Conservation (phyloP, 2,888 invertebrate species). For the Diplazon laetatorius region DNA sequence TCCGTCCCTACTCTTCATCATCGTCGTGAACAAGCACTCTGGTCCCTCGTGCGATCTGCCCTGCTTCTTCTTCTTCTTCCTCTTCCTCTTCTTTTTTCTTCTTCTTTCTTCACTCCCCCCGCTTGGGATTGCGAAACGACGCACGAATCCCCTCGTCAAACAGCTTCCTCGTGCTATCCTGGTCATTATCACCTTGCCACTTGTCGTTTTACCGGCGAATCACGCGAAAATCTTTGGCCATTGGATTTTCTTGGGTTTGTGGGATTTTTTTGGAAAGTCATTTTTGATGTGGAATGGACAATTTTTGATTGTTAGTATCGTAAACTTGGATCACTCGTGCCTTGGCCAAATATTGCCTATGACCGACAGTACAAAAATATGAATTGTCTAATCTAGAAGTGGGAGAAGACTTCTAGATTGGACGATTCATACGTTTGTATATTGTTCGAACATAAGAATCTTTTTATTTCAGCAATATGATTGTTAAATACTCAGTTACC, state of each 20-base stretch:
- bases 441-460: too few relatives aligned
- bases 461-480: too few relatives aligned
- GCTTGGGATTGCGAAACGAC: slow-evolving; percentile 27
- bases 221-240: background rate
- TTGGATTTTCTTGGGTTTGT: background rate
- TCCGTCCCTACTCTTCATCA: slow-evolving; percentile 17
- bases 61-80: slow-evolving; percentile 23
- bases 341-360: too few relatives aligned
- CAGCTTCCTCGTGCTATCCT: slow-evolving; percentile 37
- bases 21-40: slow-evolving; percentile 37
- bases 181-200: slow-evolving; percentile 46
- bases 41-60: slow-evolving; percentile 66
- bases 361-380: too few relatives aligned
- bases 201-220: slow-evolving; percentile 16
- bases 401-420: too few relatives aligned
- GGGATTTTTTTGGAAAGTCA: background rate
- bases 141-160: slow-evolving; percentile 34
- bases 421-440: too few relatives aligned
- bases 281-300: slow-evolving; percentile 1
- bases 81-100: slow-evolving; percentile 31
- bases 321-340: too few relatives aligned
- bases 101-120: background rate
- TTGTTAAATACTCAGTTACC: too few relatives aligned
- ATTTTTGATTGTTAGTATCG: background rate
- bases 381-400: too few relatives aligned